These are phyloP conservation scores for Orientallactaga bullata DNA, from an alignment of 2,113 vertebrate genomes.

Conservation along the genomic window DNA sequence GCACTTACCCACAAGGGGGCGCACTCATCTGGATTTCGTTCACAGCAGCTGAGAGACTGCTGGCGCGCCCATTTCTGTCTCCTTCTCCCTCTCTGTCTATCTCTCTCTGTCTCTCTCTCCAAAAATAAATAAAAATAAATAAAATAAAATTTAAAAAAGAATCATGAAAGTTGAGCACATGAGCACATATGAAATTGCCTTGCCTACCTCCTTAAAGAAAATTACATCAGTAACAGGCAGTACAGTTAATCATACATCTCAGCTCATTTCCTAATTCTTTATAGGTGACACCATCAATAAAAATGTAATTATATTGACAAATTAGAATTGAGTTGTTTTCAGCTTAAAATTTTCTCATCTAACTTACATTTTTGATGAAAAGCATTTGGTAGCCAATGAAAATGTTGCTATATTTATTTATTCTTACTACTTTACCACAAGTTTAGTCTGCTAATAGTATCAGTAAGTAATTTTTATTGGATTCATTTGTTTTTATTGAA, in stretches of 20 bases:
- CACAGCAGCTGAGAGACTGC: no score
- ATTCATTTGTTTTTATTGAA: constrained; percentile 78
- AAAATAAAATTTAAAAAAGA: no score
- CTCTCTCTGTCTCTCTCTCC: no score
- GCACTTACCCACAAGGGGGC: no score
- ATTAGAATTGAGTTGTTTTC: constrained; percentile 34
- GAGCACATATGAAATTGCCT: background rate
- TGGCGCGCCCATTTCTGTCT: no score
- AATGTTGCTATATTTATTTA: constrained; percentile 80
- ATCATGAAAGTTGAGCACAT: background rate
- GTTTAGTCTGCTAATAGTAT: constrained; percentile 63
- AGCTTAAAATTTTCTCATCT: constrained; percentile 69
- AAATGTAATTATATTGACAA: constrained; percentile 64
- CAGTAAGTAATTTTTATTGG: constrained; percentile 75
- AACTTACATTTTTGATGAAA: constrained; percentile 76
- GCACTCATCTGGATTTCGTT: no score
- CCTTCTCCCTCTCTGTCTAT: no score
- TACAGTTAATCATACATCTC: background rate
- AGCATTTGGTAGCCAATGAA: constrained; percentile 74
- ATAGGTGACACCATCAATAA: background rate
- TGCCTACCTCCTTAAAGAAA: no score
- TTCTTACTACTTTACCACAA: constrained; percentile 65
- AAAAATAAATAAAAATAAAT: no score
- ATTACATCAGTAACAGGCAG: background rate
- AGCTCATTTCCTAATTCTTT: background rate